Conservation (phyloP, 2,113 vertebrate genomes). For the Alligator sinensis region DNA sequence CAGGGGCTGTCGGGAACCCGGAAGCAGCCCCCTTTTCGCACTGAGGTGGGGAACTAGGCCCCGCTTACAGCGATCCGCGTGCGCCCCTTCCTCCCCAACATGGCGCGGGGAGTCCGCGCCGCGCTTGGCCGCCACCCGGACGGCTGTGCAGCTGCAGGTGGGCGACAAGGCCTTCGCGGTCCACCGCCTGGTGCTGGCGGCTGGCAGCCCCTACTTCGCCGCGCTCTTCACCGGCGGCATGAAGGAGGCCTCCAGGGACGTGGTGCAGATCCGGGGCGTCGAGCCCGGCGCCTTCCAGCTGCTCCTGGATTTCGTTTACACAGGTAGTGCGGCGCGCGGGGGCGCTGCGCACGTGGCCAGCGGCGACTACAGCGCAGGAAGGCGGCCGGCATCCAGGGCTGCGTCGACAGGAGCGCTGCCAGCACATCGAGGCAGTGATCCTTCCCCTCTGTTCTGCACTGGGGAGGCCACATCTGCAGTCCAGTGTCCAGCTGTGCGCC, state of each 20-base stretch:
- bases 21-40: not conserved
- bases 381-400: too few species aligned
- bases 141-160: slow-evolving; percentile 83
- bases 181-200: slow-evolving; percentile 92
- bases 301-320: slow-evolving; percentile 95
- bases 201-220: slow-evolving; percentile 95
- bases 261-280: slow-evolving; percentile 91
- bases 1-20: not conserved
- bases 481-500: too few species aligned
- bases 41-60: not conserved
- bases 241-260: slow-evolving; percentile 90
- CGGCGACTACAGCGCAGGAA: not conserved
- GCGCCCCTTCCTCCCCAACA: accelerated
- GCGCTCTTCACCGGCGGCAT: slow-evolving; percentile 93
- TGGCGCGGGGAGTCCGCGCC: not conserved
- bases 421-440: too few species aligned
- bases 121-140: accelerated
- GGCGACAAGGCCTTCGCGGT: slow-evolving; percentile 87
- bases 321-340: slow-evolving; percentile 78
- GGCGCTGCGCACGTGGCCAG: too few species aligned
- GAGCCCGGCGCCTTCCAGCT: slow-evolving; percentile 88
- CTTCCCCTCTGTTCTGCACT: too few species aligned
- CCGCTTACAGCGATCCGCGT: too few species aligned
- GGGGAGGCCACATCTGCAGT: too few species aligned
- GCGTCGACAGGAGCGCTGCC: too few species aligned